Percentiles rank a stretch among this genome's conserved stretches.
These are phyloP conservation scores for Sinopyrophorus schimmeli DNA, from an alignment of 2,888 invertebrate species.

Conservation along the genomic window DNA sequence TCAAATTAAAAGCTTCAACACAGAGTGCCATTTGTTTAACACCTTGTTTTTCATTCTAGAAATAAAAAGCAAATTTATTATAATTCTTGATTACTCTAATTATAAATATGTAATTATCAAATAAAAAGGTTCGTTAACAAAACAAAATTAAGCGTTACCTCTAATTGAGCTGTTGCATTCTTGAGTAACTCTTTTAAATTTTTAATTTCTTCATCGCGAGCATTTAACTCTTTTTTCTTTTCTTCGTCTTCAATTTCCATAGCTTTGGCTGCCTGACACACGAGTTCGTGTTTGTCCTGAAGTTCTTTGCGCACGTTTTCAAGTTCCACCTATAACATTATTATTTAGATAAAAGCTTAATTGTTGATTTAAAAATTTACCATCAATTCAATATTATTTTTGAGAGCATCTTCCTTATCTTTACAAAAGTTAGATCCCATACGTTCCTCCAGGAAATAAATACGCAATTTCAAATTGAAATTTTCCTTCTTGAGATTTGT, in stretches of 20 bases:
- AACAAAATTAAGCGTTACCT: constrained; percentile 39
- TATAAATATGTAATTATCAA: too few species aligned
- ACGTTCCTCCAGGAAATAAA: constrained; percentile 88
- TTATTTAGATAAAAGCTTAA: neutral
- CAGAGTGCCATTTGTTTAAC: constrained; percentile 10
- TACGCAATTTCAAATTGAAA: constrained; percentile 86
- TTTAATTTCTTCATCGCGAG: constrained; percentile 53
- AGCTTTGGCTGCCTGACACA: constrained; percentile 83
- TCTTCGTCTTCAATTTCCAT: constrained; percentile 73
- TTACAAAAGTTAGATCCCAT: constrained; percentile 66
- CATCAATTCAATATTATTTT: constrained; percentile 70
- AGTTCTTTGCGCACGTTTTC: constrained; percentile 77
- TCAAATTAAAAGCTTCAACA: constrained; percentile 17
- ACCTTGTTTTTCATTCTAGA: neutral
- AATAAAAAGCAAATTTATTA: neutral
- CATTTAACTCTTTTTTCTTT: constrained; percentile 58
- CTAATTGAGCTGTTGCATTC: constrained; percentile 38
- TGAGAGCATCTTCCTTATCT: constrained; percentile 69
- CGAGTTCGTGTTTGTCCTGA: constrained; percentile 79
- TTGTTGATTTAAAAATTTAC: constrained; percentile 53
- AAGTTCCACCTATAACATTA: constrained; percentile 67
- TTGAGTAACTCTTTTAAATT: constrained; percentile 49
- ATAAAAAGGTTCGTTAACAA: neutral
- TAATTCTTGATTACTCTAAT: neutral
- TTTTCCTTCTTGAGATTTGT: constrained; percentile 85